Evolutionary conservation across 2,888 invertebrate species (phyloP), one percentile per base, ranked within the genome.

Genomic region (Epirrhoe tristata): DNA sequence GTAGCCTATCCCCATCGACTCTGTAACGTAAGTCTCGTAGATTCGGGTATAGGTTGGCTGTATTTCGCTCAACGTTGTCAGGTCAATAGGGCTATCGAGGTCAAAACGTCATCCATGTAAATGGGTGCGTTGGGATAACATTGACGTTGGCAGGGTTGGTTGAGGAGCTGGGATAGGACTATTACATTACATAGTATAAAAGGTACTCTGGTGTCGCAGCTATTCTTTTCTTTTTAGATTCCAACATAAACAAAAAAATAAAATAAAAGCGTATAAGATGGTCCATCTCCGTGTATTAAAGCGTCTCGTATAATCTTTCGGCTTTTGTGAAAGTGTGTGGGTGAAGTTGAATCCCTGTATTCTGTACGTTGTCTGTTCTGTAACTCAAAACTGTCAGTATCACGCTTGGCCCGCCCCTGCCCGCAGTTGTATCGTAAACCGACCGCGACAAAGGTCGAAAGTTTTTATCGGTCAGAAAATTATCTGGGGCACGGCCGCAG

Each of bases 381-480:
- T 84, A 80, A 82, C 79, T 83, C 85, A 84, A 81, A 87, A 80
- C 68, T 76, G 76, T 73, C 76, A 74, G 71, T 61, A 67, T 64
- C 76, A 74, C 67, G 71, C 70, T 63, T 65, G 70, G 64, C 31
- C 67, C 63, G 68, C 70, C 75, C 71, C 61, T 68, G 36, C 52
- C 67, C 58, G 66, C 59, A 59, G 60, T 72, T 71, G 71, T 73
- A 69, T 73, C 70, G 67, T 68, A 69, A 71, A 68, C 70, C 60
- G 64, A 69, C 69, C 63, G 64, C 70, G 67, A 75, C 74, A 74
- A 74, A 73, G 70, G 74, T 66, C 51, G 58, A 63, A 74, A 73
- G 62, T 75, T 74, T 72, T 74, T 74, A 72, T 72, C 66, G 70
- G 66, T 66, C 70, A 69, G 69, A 72, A 67, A 68, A 72, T 73